phyloP scores from a whole-genome alignment of 2,888 invertebrate genomes.

The Vanessa cardui region DNA sequence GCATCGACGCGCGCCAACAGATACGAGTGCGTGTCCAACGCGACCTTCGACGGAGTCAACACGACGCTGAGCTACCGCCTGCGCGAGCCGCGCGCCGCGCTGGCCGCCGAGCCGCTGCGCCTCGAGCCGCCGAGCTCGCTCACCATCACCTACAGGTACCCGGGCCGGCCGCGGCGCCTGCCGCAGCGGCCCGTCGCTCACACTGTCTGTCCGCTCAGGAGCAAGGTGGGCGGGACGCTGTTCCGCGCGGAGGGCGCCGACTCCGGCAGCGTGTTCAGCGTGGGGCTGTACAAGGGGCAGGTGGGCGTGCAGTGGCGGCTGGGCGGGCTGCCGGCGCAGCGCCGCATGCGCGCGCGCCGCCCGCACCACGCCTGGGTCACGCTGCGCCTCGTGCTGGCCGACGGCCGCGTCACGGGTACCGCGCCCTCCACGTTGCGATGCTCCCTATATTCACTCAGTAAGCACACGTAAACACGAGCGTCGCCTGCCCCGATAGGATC shows the following conservation, averaged over 20 bases:
- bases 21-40: constrained; percentile 95
- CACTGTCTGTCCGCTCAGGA: constrained; percentile 62
- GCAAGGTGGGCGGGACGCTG: constrained; percentile 89
- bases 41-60: constrained; percentile 91
- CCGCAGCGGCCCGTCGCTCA: no score
- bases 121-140: constrained; percentile 52
- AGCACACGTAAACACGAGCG: no score
- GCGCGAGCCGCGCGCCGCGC: constrained; percentile 59
- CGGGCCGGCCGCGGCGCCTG: no score
- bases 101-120: constrained; percentile 40
- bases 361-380: constrained; percentile 53
- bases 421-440: background rate
- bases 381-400: constrained; percentile 45
- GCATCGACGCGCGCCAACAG: constrained; percentile 45
- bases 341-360: constrained; percentile 57
- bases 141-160: constrained; percentile 68
- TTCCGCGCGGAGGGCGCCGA: constrained; percentile 83
- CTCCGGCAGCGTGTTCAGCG: constrained; percentile 83
- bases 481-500: constrained; percentile 50
- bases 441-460: background rate
- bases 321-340: constrained; percentile 56
- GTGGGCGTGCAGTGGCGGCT: constrained; percentile 87
- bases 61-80: constrained; percentile 85
- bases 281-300: constrained; percentile 87
- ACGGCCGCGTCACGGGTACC: constrained; percentile 47